Evolutionary conservation across 2,888 invertebrate genomes (phyloP).

Genomic region (Disparrhopalites patrizii): DNA sequence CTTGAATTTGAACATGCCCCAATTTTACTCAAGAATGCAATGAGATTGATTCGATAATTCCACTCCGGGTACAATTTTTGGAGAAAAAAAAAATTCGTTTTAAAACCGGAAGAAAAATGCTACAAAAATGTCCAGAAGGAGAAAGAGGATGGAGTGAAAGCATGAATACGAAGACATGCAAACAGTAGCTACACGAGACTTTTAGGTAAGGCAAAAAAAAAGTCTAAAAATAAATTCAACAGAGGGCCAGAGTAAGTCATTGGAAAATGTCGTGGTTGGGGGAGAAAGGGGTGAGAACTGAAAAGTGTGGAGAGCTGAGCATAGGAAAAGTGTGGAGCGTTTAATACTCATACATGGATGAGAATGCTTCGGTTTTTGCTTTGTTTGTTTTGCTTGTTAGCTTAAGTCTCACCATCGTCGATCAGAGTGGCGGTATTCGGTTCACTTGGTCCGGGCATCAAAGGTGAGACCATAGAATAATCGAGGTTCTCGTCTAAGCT

Average conservation of each 20-base stretch:
- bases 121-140: no score
- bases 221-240: neutral
- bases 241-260: neutral
- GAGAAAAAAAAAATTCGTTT: no score
- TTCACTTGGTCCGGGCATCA: conserved; percentile 60
- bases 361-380: neutral
- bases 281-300: neutral
- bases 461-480: conserved; percentile 85
- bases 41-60: no score
- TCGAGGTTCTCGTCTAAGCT: conserved; percentile 78
- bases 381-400: no score
- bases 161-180: no score
- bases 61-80: no score
- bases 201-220: neutral
- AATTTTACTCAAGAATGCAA: no score
- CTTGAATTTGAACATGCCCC: no score
- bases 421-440: conserved; percentile 69
- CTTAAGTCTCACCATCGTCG: conserved; percentile 64
- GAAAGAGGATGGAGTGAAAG: no score
- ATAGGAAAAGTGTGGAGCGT: neutral
- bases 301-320: neutral
- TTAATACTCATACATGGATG: neutral
- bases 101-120: no score
- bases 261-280: neutral
- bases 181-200: no score